Percentiles rank a stretch among this genome's conserved stretches.
These are phyloP conservation scores for Artibeus jamaicensis DNA, from an alignment of 2,797 vertebrate species.

Conservation along the genomic window DNA sequence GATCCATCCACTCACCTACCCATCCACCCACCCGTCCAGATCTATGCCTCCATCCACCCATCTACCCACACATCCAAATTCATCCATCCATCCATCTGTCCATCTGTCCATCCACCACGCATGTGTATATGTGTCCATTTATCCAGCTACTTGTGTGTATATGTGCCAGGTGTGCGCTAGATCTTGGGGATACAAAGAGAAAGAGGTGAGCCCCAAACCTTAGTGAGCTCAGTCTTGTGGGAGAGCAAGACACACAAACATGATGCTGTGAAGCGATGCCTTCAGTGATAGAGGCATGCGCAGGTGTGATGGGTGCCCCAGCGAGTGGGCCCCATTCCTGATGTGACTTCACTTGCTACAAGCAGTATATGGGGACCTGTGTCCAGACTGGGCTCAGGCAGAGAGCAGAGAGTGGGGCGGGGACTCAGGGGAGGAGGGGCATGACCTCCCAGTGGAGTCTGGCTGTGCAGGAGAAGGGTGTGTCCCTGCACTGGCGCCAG, in stretches of 20 bases:
- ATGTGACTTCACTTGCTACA: background rate
- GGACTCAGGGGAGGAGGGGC: background rate
- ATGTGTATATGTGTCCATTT: no score
- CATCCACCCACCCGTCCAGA: no score
- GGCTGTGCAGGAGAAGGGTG: background rate
- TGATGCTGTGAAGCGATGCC: background rate
- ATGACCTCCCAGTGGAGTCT: background rate
- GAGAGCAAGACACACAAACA: background rate
- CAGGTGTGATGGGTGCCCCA: background rate
- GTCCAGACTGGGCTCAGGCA: background rate
- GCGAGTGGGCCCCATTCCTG: background rate
- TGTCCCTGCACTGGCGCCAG: background rate
- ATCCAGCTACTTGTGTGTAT: background rate
- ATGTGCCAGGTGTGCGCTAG: background rate
- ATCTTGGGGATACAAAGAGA: background rate
- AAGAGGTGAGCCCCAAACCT: background rate
- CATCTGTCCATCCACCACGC: no score
- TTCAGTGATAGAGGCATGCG: background rate
- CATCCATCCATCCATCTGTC: no score
- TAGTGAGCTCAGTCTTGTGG: background rate
- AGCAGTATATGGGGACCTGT: background rate
- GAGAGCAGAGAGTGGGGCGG: background rate
- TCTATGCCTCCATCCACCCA: no score
- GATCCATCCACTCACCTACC: no score
- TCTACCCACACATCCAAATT: no score